Percentiles rank a stretch among this genome's conserved stretches.
phyloP scores from a whole-genome alignment of 1,140 invertebrate genomes.

The Drosophila ambigua region DNA sequence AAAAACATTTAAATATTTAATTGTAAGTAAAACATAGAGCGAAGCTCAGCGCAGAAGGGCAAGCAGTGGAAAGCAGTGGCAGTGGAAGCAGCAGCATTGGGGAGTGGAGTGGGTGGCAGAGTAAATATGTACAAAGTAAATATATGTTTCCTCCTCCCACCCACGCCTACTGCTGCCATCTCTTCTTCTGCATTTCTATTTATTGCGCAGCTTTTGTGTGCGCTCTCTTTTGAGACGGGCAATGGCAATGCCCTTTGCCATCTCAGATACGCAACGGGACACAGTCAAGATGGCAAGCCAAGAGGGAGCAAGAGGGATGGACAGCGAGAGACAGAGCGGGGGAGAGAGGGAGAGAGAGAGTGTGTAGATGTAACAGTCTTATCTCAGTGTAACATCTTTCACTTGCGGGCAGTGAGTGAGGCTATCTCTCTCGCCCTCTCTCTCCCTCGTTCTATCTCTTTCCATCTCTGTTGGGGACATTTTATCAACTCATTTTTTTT shows the following conservation, averaged over 20 bases:
- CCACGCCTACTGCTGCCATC: conserved; percentile 16
- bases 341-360: background rate
- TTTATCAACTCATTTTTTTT: conserved; percentile 62
- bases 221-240: conserved; percentile 47
- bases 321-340: background rate
- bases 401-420: conserved; percentile 49
- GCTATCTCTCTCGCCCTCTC: conserved; percentile 23
- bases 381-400: conserved; percentile 80
- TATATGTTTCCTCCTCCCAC: conserved; percentile 17
- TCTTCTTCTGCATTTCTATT: conserved; percentile 63
- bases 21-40: conserved; percentile 64
- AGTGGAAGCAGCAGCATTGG: background rate
- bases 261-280: conserved; percentile 58
- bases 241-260: conserved; percentile 81
- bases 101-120: conserved; percentile 1
- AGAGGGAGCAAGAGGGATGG: background rate
- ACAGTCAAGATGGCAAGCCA: conserved; percentile 26
- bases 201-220: conserved; percentile 79
- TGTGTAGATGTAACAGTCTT: conserved; percentile 54
- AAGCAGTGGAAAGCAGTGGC: conserved; percentile 7
- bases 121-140: conserved; percentile 60
- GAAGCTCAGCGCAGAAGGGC: conserved; percentile 12
- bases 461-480: conserved; percentile 42
- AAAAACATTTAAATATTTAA: conserved; percentile 73
- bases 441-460: conserved; percentile 26